Conservation (phyloP, 1,140 invertebrate species). For the Belonocnema kinseyi region DNA sequence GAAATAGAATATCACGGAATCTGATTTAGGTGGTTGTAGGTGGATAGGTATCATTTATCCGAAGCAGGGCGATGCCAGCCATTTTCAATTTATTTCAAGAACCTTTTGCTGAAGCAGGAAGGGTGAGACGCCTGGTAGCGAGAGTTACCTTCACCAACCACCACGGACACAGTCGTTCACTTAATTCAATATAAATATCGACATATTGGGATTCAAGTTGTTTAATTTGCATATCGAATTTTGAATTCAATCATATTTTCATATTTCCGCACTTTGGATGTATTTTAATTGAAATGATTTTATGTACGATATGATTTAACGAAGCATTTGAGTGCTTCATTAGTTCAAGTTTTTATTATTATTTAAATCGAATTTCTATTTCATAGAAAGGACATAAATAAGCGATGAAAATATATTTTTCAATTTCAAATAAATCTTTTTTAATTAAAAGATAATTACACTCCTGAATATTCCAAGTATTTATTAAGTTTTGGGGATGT, state of each 20-base stretch:
- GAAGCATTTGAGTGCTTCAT: too few species aligned
- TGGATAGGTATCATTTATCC: conserved; percentile 68
- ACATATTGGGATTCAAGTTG: conserved; percentile 46
- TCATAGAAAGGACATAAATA: too few species aligned
- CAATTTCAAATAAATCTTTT: too few species aligned
- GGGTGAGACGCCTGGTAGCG: conserved; percentile 56
- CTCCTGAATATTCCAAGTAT: too few species aligned
- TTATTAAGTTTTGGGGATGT: too few species aligned
- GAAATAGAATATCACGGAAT: conserved; percentile 56
- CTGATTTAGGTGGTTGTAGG: conserved; percentile 55
- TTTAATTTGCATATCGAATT: conserved; percentile 41
- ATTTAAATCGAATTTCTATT: too few species aligned
- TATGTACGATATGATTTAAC: too few species aligned
- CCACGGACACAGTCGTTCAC: conserved; percentile 42
- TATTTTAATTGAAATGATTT: too few species aligned
- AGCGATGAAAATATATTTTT: too few species aligned
- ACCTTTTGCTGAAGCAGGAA: conserved; percentile 66
- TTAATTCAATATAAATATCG: conserved; percentile 47
- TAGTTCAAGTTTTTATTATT: too few species aligned
- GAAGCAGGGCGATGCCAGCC: conserved; percentile 67
- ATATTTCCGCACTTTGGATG: not conserved
- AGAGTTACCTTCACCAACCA: conserved; percentile 61
- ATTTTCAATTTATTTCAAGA: conserved; percentile 73
- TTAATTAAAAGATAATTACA: too few species aligned
- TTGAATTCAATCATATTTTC: conserved; percentile 26